phyloP scores from a whole-genome alignment of 2,888 invertebrate genomes.

The Rhingia campestris region DNA sequence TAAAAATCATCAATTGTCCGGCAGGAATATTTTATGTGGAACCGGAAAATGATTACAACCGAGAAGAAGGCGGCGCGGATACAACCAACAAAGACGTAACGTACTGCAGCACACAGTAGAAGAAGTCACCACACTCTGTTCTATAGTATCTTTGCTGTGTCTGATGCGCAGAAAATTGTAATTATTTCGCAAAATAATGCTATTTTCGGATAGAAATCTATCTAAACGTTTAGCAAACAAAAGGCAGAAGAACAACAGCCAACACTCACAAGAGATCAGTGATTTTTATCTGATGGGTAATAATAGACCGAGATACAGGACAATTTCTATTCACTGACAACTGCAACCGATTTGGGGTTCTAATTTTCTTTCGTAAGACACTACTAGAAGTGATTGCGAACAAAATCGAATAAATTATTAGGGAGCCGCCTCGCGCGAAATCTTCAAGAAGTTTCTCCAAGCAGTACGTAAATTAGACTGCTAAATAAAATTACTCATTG shows the following conservation, averaged over 20 bases:
- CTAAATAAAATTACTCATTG: conserved; percentile 71
- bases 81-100: conserved; percentile 55
- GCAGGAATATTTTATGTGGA: conserved; percentile 22
- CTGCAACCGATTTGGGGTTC: conserved; percentile 11
- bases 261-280: conserved; percentile 48
- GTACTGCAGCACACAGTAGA: conserved; percentile 35
- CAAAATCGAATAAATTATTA: conserved; percentile 49
- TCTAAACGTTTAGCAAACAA: conserved; percentile 40
- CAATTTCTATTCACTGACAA: background rate
- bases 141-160: conserved; percentile 26
- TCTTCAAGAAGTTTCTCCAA: conserved; percentile 55
- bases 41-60: conserved; percentile 66
- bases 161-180: conserved; percentile 43
- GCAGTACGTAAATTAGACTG: conserved; percentile 65
- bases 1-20: conserved; percentile 27
- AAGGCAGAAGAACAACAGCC: conserved; percentile 19
- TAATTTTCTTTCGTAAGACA: conserved; percentile 50
- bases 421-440: conserved; percentile 20
- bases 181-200: conserved; percentile 48
- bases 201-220: conserved; percentile 64
- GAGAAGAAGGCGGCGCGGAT: conserved; percentile 13
- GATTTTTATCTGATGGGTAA: conserved; percentile 44
- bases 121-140: conserved; percentile 47
- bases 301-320: conserved; percentile 41
- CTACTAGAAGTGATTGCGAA: conserved; percentile 39